Base-by-base conservation (phyloP, 1,140 invertebrate species). In the Liolophura sinensis region DNA sequence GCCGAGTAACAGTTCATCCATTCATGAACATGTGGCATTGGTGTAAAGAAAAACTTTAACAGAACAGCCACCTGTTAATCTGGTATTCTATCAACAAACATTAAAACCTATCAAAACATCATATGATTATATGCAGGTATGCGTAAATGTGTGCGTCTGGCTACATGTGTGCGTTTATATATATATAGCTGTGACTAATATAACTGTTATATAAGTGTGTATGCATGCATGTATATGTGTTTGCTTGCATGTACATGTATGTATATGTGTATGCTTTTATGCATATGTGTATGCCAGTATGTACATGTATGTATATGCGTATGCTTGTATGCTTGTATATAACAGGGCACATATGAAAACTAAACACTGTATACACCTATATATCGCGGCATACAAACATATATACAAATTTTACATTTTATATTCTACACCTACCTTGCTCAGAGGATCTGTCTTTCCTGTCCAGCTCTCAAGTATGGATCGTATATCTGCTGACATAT, bases 21-120 rank as follows among this genome's bases (percentile, higher is more conserved):
- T n/a, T n/a, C n/a, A n/a, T n/a, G n/a, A n/a, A n/a, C n/a, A 18
- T 63, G 58, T 46, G 24, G 56, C 18, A 40, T n/a, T 20, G 56
- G 56, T 20, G n/a, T 20, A 6, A 54, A 20, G 24, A 6, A 54
- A 20, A 54, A 20, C n/a, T 54, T 20, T 54, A 54, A 20, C 5
- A 20, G 24, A 20, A 54, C 24, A 54, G n/a, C n/a, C 24, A 54
- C 24, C n/a, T 54, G 24, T 6, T 20, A 20, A 54, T 54, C n/a
- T 54, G 24, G n/a, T 20, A 20, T 20, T 6, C n/a, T 54, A 54
- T 54, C n/a, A 20, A 54, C 24, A 54, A 20, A 54, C 24, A 54
- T 54, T 20, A 6, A 54, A 20, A 54, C 24, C n/a, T 54, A 54
- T 54, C n/a, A 20, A 54, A 6, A 54, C 24, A 54, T 54, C 24